Percentiles rank a stretch among this genome's conserved stretches.
Evolutionary conservation across 2,113 vertebrate genomes (phyloP).

Genomic region (Scortum barcoo): DNA sequence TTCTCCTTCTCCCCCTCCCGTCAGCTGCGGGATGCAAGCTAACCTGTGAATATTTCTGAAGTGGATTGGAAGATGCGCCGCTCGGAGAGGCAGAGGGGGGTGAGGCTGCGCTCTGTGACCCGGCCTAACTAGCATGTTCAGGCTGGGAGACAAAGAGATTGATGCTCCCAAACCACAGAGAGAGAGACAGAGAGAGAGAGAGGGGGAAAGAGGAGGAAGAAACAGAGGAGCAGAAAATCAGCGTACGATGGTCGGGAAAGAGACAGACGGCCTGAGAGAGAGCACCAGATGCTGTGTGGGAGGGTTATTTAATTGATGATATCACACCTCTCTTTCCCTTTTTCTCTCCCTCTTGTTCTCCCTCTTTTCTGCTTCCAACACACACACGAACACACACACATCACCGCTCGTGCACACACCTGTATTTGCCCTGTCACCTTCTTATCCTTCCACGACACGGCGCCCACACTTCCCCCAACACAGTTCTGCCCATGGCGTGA

Average conservation of each 20-base stretch:
- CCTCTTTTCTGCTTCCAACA: constrained; percentile 43
- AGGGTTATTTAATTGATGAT: constrained; percentile 83
- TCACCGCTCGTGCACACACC: constrained; percentile 33
- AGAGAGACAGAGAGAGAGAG: constrained; percentile 18
- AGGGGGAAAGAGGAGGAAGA: constrained; percentile 5
- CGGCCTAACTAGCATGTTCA: background rate
- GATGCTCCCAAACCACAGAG: constrained; percentile 20
- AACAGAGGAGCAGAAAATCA: constrained; percentile 36
- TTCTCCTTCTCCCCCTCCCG: background rate
- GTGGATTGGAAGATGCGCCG: background rate
- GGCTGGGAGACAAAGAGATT: constrained; percentile 21
- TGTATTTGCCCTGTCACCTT: constrained; percentile 75
- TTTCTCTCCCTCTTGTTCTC: constrained; percentile 64
- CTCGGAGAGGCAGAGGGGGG: constrained; percentile 13
- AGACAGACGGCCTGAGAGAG: constrained; percentile 74
- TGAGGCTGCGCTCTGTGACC: background rate
- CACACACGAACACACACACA: constrained; percentile 20
- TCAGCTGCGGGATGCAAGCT: constrained; percentile 24
- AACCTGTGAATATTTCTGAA: constrained; percentile 3
- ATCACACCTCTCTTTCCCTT: constrained; percentile 77
- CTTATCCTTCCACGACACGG: constrained; percentile 63
- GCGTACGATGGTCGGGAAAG: constrained; percentile 41
- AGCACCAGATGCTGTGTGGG: constrained; percentile 83
- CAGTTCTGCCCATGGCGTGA: constrained; percentile 33
- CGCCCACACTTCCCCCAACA: constrained; percentile 35